Evolutionary conservation across 2,797 vertebrate species (phyloP).

Genomic region (Malacoctenus gilli): DNA sequence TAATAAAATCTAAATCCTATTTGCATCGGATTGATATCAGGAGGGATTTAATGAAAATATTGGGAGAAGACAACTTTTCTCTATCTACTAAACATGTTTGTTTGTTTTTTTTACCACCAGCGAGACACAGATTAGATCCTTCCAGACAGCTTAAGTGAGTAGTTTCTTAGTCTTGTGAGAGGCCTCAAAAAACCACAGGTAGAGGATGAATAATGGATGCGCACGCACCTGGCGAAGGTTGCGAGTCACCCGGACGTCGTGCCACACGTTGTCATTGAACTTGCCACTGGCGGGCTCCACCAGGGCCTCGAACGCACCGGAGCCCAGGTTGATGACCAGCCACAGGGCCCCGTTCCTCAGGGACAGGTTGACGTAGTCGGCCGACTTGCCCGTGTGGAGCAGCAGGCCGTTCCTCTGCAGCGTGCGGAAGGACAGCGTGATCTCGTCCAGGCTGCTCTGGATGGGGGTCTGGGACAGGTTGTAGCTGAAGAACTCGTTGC

Average conservation of each 20-base stretch:
- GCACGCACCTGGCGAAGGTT: conserved; percentile 93
- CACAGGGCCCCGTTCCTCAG: conserved; percentile 93
- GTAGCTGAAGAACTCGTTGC: conserved; percentile 97
- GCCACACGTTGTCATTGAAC: conserved; percentile 94
- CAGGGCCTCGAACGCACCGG: conserved; percentile 94
- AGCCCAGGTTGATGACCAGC: conserved; percentile 96
- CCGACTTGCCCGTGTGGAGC: conserved; percentile 93
- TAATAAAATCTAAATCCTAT: conserved; percentile 4
- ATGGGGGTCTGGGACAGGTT: conserved; percentile 95
- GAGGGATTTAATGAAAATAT: not conserved
- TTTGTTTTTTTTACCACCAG: too few species aligned
- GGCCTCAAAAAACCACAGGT: too few species aligned
- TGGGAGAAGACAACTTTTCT: too few species aligned
- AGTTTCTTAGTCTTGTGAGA: not conserved
- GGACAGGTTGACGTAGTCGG: conserved; percentile 95
- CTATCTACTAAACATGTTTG: not conserved
- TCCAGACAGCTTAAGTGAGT: not conserved
- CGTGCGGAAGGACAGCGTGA: conserved; percentile 94
- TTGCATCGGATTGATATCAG: not conserved
- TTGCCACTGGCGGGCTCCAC: conserved; percentile 93
- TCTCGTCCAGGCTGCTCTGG: conserved; percentile 96
- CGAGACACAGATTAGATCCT: too few species aligned
- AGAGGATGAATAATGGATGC: not conserved
- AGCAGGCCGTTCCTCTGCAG: conserved; percentile 93
- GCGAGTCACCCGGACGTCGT: conserved; percentile 91